Base-by-base conservation (phyloP, 1,140 invertebrate genomes). In the Sitobion miscanthi region DNA sequence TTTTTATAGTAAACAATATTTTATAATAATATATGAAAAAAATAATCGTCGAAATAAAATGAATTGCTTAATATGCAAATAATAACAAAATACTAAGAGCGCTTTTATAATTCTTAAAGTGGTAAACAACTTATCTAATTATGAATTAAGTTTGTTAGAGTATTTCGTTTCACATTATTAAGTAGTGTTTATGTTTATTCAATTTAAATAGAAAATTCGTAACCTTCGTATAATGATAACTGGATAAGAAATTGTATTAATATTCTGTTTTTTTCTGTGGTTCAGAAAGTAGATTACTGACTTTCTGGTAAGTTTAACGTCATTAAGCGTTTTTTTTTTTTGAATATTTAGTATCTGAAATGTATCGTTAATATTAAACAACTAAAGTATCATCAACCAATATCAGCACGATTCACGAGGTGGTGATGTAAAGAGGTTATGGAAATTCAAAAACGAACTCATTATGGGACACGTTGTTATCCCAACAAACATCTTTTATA, bases 271-370 rank as follows among this genome's bases (percentile, higher is more conserved):
- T 85, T 47, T 45, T 86, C 11, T 47, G 11, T 52, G 47, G 1
- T 6, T 14, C 17, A 38, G 87, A 38, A 35, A 89, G 4, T 57
- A 57, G n/a, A 89, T 89, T 89, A 89, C 35, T 54, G n/a, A 54
- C 8, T 89, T 3, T 88, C n/a, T 35, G 52, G 87, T 89, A 17
- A 57, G 87, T 57, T 57, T 89, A 89, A 89, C 9, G 21, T 89
- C 21, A 38, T 57, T 57, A 89, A 57, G 35, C 23, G 2, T 54
- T 57, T 57, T 54, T 52, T 54, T 52, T 54, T 89, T 89, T 89
- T 88, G 30, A 88, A 88, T 88, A 87, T 87, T 30, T 38, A 54
- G 35, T 89, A 35, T 11, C 11, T 89, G 25, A 89, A 89, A 89
- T 89, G 23, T 42, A 21, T 89, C 23, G 9, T 57, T 89, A 89